These are phyloP conservation scores for Phainopepla nitens DNA, from an alignment of 2,113 vertebrate species.

Conservation along the genomic window DNA sequence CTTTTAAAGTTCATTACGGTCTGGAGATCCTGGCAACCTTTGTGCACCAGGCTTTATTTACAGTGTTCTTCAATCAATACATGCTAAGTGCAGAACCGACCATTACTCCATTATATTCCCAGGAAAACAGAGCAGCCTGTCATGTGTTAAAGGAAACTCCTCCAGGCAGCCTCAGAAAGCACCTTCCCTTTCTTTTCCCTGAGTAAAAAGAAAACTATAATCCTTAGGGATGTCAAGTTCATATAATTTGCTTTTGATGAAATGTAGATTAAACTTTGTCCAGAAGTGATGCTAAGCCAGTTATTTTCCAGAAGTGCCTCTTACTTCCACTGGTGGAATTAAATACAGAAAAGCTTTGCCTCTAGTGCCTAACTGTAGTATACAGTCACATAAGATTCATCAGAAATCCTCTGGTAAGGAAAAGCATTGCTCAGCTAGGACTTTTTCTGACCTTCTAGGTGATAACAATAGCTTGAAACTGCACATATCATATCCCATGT, in stretches of 20 bases:
- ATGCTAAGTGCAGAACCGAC: background rate
- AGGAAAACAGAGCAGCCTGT: background rate
- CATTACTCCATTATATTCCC: background rate
- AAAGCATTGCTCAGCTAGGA: background rate
- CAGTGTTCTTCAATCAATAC: background rate
- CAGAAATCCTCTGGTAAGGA: background rate
- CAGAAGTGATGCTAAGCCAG: background rate
- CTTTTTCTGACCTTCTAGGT: background rate
- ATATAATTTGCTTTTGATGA: background rate
- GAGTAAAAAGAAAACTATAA: background rate
- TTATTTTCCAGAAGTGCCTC: background rate
- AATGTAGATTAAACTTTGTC: background rate
- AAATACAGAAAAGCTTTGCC: background rate
- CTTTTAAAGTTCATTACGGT: background rate
- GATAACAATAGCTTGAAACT: background rate
- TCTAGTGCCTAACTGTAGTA: background rate
- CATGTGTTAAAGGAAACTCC: background rate
- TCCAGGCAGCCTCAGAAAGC: background rate
- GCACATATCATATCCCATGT: fast-evolving
- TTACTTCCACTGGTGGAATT: background rate
- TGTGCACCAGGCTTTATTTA: background rate
- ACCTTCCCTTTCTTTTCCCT: background rate
- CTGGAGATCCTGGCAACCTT: background rate
- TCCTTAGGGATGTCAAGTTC: background rate
- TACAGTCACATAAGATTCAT: background rate